These are phyloP conservation scores for Microdon myrmicae DNA, from an alignment of 2,888 invertebrate genomes.

Conservation along the genomic window DNA sequence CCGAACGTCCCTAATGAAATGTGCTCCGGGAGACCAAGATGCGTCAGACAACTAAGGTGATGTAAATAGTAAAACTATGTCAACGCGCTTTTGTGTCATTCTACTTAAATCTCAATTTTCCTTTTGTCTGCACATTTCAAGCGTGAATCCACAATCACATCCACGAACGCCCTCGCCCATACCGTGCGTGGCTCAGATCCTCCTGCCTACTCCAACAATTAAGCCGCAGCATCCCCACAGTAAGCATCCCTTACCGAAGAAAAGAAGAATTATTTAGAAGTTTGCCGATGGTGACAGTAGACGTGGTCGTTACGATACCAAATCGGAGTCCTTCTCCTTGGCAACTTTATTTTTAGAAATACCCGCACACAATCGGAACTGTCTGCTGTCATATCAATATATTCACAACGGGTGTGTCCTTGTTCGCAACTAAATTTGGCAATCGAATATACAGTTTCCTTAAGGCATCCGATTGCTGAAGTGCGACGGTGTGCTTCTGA, in stretches of 20 bases:
- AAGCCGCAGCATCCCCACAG: slow-evolving; percentile 1
- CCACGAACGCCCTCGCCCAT: slow-evolving; percentile 10
- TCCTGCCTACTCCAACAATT: slow-evolving; percentile 3
- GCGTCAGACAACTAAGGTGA: not conserved
- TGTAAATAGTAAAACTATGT: slow-evolving; percentile 31
- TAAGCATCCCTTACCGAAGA: not conserved
- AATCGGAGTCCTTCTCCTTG: too few species aligned
- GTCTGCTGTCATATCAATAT: too few species aligned
- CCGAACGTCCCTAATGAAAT: slow-evolving; percentile 47
- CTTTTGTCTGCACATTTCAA: slow-evolving; percentile 27
- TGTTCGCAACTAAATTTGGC: too few species aligned
- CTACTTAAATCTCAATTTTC: slow-evolving; percentile 29
- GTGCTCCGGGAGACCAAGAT: slow-evolving; percentile 25
- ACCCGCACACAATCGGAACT: too few species aligned
- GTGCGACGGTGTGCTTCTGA: too few species aligned
- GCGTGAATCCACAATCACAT: slow-evolving; percentile 35
- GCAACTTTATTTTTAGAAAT: too few species aligned
- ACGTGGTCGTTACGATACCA: too few species aligned
- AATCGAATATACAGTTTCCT: too few species aligned
- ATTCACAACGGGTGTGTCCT: too few species aligned
- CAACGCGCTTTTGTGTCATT: slow-evolving; percentile 47
- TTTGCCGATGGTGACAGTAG: too few species aligned
- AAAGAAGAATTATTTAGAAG: too few species aligned
- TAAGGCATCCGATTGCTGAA: too few species aligned
- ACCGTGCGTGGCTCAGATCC: not conserved